Conservation (phyloP, 2,888 invertebrate genomes). For the Tachina grossa region DNA sequence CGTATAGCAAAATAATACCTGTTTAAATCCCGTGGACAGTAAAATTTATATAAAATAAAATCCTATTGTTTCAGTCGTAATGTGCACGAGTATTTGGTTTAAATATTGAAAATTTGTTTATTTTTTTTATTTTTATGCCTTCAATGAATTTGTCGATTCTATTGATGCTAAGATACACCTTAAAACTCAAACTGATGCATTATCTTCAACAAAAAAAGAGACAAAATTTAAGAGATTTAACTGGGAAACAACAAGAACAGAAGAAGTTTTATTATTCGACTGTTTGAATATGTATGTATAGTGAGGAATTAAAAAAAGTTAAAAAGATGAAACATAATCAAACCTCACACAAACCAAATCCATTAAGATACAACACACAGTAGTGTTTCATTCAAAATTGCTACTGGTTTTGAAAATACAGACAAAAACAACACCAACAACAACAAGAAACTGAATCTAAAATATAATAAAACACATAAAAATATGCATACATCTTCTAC, state of each 20-base stretch:
- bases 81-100: slow-evolving; percentile 48
- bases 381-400: slow-evolving; percentile 48
- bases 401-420: slow-evolving; percentile 74
- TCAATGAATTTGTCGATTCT: slow-evolving; percentile 12
- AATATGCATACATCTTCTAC: slow-evolving; percentile 33
- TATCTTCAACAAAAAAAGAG: not conserved
- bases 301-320: slow-evolving; percentile 50
- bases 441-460: not conserved
- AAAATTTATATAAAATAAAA: slow-evolving; percentile 40
- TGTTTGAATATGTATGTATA: slow-evolving; percentile 21
- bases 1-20: slow-evolving; percentile 60
- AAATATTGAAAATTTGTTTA: slow-evolving; percentile 35
- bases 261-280: not conserved
- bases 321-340: slow-evolving; percentile 49
- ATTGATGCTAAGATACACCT: slow-evolving; percentile 51
- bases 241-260: slow-evolving; percentile 11
- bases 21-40: slow-evolving; percentile 63
- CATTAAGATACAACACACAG: slow-evolving; percentile 62
- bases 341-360: slow-evolving; percentile 60
- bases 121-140: not conserved
- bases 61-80: slow-evolving; percentile 44
- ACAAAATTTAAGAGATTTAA: slow-evolving; percentile 32
- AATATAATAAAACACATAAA: slow-evolving; percentile 33
- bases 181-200: slow-evolving; percentile 30
- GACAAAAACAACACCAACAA: not conserved